These are phyloP conservation scores for Anser cygnoides DNA, from an alignment of 2,113 vertebrate species.

Conservation along the genomic window DNA sequence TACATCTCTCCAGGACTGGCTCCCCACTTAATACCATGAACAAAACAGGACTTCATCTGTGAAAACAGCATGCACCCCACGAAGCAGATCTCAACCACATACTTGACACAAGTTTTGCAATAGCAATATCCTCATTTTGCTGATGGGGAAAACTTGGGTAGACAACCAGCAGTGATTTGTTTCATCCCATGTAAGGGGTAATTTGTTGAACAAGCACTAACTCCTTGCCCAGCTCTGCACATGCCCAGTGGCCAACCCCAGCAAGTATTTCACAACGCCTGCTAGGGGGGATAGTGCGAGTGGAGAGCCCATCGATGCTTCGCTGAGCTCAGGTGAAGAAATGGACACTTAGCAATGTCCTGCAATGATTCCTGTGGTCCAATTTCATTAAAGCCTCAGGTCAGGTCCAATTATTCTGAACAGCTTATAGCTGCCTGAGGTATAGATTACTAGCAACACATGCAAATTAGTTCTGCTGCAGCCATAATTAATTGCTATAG, in stretches of 20 bases:
- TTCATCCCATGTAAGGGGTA: background rate
- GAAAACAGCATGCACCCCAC: background rate
- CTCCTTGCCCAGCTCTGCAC: rapidly evolving
- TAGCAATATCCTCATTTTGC: background rate
- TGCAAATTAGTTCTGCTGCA: background rate
- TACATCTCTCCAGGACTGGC: background rate
- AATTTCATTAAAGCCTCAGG: background rate
- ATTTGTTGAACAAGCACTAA: rapidly evolving
- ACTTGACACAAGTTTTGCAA: background rate
- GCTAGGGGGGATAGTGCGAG: rapidly evolving
- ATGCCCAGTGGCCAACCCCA: background rate
- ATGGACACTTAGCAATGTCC: rapidly evolving
- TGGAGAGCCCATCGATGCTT: background rate
- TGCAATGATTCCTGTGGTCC: background rate
- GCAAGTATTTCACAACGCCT: background rate
- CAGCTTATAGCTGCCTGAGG: background rate
- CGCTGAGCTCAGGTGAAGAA: rapidly evolving
- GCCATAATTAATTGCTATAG: background rate
- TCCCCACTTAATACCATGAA: background rate
- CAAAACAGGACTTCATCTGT: background rate
- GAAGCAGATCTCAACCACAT: background rate
- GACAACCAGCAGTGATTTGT: background rate
- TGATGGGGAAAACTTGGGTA: background rate
- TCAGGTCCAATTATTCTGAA: background rate
- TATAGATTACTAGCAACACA: background rate